phyloP scores from a whole-genome alignment of 1,140 invertebrate genomes.

The Homarus americanus region DNA sequence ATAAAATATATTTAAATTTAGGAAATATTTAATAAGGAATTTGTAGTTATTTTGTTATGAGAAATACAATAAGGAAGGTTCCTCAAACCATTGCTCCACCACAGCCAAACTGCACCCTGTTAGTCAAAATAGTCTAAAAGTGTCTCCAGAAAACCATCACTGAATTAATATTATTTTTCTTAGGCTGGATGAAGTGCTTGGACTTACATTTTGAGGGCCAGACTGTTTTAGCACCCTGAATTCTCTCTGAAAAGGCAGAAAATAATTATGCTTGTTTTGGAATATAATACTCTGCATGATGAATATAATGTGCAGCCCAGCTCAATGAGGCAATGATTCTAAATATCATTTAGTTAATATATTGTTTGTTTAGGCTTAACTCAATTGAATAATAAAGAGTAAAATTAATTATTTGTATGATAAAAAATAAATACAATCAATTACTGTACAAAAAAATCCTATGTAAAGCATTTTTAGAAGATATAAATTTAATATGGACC shows the following conservation, averaged over 20 bases:
- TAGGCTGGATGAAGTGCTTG: constrained; percentile 32
- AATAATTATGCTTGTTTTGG: constrained; percentile 12
- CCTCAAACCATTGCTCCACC: constrained; percentile 45
- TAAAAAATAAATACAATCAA: not conserved
- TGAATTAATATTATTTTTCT: constrained; percentile 32
- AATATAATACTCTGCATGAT: not conserved
- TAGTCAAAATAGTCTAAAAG: constrained; percentile 20
- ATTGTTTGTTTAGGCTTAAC: not conserved
- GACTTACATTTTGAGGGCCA: constrained; percentile 67
- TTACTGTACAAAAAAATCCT: no score
- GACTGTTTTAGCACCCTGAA: constrained; percentile 68
- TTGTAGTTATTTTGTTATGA: not conserved
- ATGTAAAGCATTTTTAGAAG: no score
- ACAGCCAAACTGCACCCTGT: constrained; percentile 54
- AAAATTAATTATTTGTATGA: not conserved
- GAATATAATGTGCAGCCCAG: constrained; percentile 3
- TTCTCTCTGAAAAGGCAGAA: constrained; percentile 61
- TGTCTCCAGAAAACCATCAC: constrained; percentile 6
- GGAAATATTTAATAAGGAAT: not conserved
- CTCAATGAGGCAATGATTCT: constrained; percentile 5
- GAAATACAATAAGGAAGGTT: not conserved
- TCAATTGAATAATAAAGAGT: not conserved
- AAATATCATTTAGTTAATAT: not conserved
- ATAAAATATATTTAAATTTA: not conserved
- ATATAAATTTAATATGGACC: no score